These are phyloP conservation scores for Aix galericulata DNA, from an alignment of 2,113 vertebrate genomes.

Conservation along the genomic window DNA sequence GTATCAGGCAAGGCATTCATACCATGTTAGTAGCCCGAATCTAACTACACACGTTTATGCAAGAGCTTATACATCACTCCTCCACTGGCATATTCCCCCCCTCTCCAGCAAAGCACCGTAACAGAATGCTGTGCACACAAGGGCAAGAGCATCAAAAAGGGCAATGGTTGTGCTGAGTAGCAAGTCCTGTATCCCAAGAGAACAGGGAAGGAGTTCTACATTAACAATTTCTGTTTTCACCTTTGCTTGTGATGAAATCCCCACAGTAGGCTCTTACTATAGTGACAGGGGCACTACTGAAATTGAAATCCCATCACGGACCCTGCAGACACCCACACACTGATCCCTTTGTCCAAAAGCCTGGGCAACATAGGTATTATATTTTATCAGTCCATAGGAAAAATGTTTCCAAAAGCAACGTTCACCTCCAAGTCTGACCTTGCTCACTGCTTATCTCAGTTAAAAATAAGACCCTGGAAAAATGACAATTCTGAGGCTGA, in stretches of 20 bases:
- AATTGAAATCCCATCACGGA: neutral
- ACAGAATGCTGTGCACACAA: fast-evolving
- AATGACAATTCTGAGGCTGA: neutral
- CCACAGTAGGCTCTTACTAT: neutral
- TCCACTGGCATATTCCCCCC: neutral
- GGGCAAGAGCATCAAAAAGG: neutral
- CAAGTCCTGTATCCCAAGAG: neutral
- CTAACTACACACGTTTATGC: neutral
- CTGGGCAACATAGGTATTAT: neutral
- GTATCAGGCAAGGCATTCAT: neutral
- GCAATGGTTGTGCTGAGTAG: neutral
- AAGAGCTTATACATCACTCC: neutral
- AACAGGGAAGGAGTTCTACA: neutral
- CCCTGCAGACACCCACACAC: neutral
- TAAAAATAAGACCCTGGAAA: neutral
- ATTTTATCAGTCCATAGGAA: neutral
- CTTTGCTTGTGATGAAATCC: neutral
- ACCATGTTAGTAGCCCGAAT: neutral
- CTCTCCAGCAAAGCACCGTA: neutral
- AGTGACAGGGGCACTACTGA: neutral
- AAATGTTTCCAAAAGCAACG: neutral
- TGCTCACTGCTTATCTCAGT: neutral
- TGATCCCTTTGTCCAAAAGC: neutral
- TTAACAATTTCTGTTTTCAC: neutral
- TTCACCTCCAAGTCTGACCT: neutral